Percentiles rank a stretch among this genome's conserved stretches.
Evolutionary conservation across 2,888 invertebrate species (phyloP).

Genomic region (Ophion obscuratus): DNA sequence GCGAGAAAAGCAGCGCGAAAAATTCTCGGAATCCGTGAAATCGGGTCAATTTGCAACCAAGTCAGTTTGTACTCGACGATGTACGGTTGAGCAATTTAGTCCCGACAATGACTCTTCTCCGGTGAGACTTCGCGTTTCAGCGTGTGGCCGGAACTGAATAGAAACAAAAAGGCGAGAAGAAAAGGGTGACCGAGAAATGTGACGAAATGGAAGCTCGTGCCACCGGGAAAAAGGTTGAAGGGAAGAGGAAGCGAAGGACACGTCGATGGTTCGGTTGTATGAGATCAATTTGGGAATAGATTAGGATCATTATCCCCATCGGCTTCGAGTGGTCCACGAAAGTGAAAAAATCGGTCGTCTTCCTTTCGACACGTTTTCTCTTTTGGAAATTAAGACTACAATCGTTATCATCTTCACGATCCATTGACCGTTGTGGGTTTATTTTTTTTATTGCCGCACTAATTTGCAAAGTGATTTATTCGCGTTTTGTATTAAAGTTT

Average conservation of each 20-base stretch:
- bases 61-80: constrained; percentile 59
- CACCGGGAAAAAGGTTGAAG: background rate
- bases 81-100: constrained; percentile 52
- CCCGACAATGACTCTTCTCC: constrained; percentile 58
- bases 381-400: too few relatives aligned
- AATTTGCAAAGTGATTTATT: too few relatives aligned
- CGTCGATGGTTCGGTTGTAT: constrained; percentile 9
- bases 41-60: constrained; percentile 66
- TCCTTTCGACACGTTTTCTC: too few relatives aligned
- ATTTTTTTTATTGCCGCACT: too few relatives aligned
- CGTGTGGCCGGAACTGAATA: constrained; percentile 8
- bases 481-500: too few relatives aligned
- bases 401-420: too few relatives aligned
- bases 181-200: constrained; percentile 11
- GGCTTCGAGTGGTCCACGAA: background rate
- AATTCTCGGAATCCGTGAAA: constrained; percentile 53
- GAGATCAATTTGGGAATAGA: constrained; percentile 9
- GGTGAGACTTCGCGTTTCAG: constrained; percentile 17
- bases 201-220: constrained; percentile 4
- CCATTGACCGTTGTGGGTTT: too few relatives aligned
- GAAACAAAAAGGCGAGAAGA: constrained; percentile 18
- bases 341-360: too few relatives aligned
- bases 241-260: background rate
- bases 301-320: constrained; percentile 2
- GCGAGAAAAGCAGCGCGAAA: constrained; percentile 34